phyloP scores from a whole-genome alignment of 2,888 invertebrate genomes.

The Erebia palarica region DNA sequence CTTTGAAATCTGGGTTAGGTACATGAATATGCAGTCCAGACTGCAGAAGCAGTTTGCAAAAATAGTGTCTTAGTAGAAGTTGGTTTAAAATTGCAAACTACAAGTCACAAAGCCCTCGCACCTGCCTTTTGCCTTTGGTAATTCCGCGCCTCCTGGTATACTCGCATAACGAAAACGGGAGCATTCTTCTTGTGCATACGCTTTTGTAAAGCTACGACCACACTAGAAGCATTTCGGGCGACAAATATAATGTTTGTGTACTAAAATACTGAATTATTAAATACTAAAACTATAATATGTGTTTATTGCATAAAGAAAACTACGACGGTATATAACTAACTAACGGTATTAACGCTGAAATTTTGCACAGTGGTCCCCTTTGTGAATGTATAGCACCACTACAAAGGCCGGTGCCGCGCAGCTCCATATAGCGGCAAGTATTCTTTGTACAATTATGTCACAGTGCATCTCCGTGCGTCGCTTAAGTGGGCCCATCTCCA shows the following conservation, averaged over 20 bases:
- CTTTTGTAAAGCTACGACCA: conserved; percentile 15
- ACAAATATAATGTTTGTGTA: neutral
- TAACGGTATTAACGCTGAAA: no score
- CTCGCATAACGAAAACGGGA: conserved; percentile 38
- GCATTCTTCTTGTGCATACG: conserved; percentile 37
- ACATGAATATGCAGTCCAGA: conserved; percentile 15
- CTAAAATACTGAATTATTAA: neutral
- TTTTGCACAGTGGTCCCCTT: no score
- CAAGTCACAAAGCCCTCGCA: conserved; percentile 41
- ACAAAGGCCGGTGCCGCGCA: no score
- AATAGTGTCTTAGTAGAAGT: conserved; percentile 19
- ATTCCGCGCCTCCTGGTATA: conserved; percentile 40
- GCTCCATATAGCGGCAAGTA: no score
- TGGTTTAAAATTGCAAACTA: conserved; percentile 38
- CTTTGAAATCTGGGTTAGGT: conserved; percentile 9
- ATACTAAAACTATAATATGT: no score
- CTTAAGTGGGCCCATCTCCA: no score
- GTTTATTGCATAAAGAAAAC: no score
- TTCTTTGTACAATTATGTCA: no score
- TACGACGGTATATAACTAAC: no score
- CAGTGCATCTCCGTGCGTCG: no score
- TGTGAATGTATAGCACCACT: no score
- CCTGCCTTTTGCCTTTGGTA: conserved; percentile 29
- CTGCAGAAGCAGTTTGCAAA: conserved; percentile 9
- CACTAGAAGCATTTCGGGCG: neutral